phyloP scores from a whole-genome alignment of 2,888 invertebrate species.

The Athalia cordata region DNA sequence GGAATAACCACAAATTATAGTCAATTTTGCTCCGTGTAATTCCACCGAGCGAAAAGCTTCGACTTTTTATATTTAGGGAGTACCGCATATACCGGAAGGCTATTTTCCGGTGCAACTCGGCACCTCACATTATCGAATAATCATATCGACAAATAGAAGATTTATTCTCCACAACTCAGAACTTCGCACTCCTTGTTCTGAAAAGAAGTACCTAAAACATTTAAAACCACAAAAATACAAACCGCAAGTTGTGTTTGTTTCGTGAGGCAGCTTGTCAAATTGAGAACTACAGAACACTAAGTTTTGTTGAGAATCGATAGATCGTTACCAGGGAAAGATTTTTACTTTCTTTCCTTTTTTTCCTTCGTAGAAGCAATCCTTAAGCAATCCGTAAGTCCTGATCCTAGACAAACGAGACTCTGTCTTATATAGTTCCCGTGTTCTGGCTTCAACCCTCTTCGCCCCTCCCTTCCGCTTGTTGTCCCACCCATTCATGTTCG shows the following conservation, averaged over 20 bases:
- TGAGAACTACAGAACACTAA: background rate
- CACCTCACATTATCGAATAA: background rate
- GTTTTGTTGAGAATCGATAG: slow-evolving; percentile 2
- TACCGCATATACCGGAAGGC: background rate
- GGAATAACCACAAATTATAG: slow-evolving; percentile 41
- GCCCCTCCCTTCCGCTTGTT: slow-evolving; percentile 3
- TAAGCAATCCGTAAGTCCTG: too few relatives aligned
- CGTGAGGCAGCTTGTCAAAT: background rate
- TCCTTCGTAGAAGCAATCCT: slow-evolving; percentile 11
- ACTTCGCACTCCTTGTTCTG: too few relatives aligned
- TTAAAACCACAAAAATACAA: background rate
- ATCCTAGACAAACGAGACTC: slow-evolving; percentile 24
- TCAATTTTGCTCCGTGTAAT: slow-evolving; percentile 34
- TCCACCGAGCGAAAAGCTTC: slow-evolving; percentile 22
- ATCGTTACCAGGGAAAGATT: background rate
- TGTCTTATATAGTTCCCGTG: slow-evolving; percentile 14
- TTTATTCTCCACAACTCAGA: background rate
- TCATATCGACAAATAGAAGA: background rate
- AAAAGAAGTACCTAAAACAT: too few relatives aligned
- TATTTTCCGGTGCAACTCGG: background rate
- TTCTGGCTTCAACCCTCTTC: slow-evolving; percentile 33
- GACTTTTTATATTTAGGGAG: slow-evolving; percentile 9
- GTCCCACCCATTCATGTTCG: slow-evolving; percentile 42
- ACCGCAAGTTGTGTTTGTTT: slow-evolving; percentile 26
- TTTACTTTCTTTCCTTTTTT: background rate